phyloP scores from a whole-genome alignment of 2,888 invertebrate genomes.

The Pogonocherus hispidulus region DNA sequence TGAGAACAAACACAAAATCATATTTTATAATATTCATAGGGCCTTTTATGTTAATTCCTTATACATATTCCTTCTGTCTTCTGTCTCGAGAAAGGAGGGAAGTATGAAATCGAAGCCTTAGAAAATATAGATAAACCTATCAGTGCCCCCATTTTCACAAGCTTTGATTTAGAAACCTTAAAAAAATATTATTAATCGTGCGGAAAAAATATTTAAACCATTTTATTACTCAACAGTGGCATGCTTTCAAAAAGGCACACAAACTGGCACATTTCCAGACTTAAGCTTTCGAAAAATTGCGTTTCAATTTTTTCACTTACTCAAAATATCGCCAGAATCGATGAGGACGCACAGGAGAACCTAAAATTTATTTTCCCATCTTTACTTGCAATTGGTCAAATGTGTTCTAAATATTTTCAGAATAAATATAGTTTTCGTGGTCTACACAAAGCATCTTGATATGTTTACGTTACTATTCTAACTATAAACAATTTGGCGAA shows the following conservation, averaged over 20 bases:
- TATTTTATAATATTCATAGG: no score
- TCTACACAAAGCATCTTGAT: conserved; percentile 18
- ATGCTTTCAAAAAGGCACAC: neutral
- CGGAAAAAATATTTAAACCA: neutral
- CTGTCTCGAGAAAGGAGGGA: no score
- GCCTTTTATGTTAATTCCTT: no score
- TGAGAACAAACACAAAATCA: no score
- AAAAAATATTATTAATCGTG: neutral
- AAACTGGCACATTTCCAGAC: neutral
- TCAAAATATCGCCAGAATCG: neutral
- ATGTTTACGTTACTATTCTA: conserved; percentile 18
- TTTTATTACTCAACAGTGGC: neutral
- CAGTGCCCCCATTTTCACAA: neutral
- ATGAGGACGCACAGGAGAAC: no score
- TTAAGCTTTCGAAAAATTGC: neutral
- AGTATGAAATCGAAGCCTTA: no score
- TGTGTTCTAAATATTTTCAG: no score
- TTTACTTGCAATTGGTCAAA: no score
- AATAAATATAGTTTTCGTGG: neutral
- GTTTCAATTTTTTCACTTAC: neutral
- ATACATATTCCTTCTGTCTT: no score
- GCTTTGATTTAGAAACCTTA: neutral
- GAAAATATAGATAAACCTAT: neutral
- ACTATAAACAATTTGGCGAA: conserved; percentile 20
- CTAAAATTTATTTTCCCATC: no score